phyloP scores from a whole-genome alignment of 2,888 invertebrate species.

The Furcula furcula region DNA sequence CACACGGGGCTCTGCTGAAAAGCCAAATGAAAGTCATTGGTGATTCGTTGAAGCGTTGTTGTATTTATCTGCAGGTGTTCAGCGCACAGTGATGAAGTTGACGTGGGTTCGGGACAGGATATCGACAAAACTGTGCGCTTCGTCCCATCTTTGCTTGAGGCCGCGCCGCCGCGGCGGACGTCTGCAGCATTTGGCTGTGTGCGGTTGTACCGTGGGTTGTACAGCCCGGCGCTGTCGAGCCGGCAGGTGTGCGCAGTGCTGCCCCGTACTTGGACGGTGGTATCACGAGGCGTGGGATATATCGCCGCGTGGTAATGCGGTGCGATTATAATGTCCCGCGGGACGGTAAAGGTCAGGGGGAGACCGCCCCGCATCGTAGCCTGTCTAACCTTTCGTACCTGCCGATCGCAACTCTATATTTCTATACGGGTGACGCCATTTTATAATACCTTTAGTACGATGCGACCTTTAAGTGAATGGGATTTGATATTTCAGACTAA shows the following conservation, averaged over 20 bases:
- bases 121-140: too few species aligned
- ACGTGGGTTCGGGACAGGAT: too few species aligned
- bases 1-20: too few species aligned
- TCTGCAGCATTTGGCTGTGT: slow-evolving; percentile 64
- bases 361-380: slow-evolving; percentile 32
- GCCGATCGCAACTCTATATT: slow-evolving; percentile 41
- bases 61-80: too few species aligned
- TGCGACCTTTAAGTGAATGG: slow-evolving; percentile 49
- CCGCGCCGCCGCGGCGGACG: slow-evolving; percentile 44
- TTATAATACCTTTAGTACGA: slow-evolving; percentile 51
- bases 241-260: slow-evolving; percentile 47
- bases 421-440: slow-evolving; percentile 51
- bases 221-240: slow-evolving; percentile 13
- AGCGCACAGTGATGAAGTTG: too few species aligned
- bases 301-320: slow-evolving; percentile 51
- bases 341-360: slow-evolving; percentile 62
- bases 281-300: slow-evolving; percentile 41
- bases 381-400: slow-evolving; percentile 51
- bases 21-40: too few species aligned
- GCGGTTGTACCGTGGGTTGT: too few species aligned
- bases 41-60: too few species aligned
- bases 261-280: slow-evolving; percentile 34
- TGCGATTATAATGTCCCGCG: slow-evolving; percentile 49
- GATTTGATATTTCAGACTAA: slow-evolving; percentile 53
- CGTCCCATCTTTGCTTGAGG: slow-evolving; percentile 14